These are phyloP conservation scores for Amblyornis subalaris DNA, from an alignment of 2,113 vertebrate species.

Conservation along the genomic window DNA sequence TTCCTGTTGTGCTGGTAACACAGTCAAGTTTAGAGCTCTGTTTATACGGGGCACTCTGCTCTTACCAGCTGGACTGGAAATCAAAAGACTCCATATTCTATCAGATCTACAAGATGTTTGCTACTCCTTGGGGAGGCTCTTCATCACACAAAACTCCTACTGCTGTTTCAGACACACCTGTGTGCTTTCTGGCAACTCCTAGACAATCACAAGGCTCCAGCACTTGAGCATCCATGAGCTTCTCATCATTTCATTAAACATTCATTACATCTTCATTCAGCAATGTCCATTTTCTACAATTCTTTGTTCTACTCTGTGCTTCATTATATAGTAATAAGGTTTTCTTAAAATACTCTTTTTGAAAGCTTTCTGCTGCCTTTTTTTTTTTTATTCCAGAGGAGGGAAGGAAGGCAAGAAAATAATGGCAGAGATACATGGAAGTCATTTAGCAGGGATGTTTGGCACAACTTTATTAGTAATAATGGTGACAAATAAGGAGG, in stretches of 20 bases:
- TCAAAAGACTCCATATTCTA: background rate
- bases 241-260: background rate
- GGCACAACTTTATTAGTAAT: background rate
- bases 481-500: background rate
- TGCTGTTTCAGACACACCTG: background rate
- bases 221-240: background rate
- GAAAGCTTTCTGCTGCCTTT: background rate
- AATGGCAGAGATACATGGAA: background rate
- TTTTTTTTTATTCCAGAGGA: background rate
- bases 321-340: background rate
- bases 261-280: background rate
- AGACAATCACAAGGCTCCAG: background rate
- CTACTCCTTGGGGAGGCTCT: background rate
- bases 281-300: background rate
- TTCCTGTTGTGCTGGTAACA: background rate
- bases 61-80: background rate
- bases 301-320: background rate
- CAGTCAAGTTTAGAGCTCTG: background rate
- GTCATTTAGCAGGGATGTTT: background rate
- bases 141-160: background rate
- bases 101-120: background rate
- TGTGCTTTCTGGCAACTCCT: background rate
- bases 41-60: background rate
- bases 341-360: background rate
- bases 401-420: background rate